These are phyloP conservation scores for Empis stercorea DNA, from an alignment of 2,888 invertebrate genomes.

Conservation along the genomic window DNA sequence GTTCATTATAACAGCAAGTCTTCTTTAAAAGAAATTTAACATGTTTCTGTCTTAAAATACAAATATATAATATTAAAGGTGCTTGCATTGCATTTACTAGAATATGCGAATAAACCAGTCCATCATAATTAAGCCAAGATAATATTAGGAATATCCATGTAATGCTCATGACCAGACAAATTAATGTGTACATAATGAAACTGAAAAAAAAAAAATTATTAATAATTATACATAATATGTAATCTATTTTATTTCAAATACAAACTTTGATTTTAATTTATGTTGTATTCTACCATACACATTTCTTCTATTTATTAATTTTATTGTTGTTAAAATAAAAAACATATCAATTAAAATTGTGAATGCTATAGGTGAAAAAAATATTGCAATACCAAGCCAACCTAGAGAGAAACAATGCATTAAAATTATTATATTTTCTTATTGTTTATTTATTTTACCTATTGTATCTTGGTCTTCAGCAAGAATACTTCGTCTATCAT, in stretches of 20 bases:
- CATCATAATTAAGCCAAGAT: constrained; percentile 62
- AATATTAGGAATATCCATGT: constrained; percentile 66
- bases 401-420: constrained; percentile 39
- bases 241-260: constrained; percentile 2
- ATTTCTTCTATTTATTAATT: constrained; percentile 65
- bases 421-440: too few species aligned
- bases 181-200: constrained; percentile 64
- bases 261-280: constrained; percentile 69
- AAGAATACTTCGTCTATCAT: constrained; percentile 41
- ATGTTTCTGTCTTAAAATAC: constrained; percentile 63
- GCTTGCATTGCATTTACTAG: constrained; percentile 65
- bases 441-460: constrained; percentile 34
- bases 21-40: constrained; percentile 67
- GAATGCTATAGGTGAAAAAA: constrained; percentile 71
- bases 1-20: constrained; percentile 65
- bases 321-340: constrained; percentile 66
- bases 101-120: constrained; percentile 60
- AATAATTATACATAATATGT: background rate
- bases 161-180: constrained; percentile 60
- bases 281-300: constrained; percentile 78
- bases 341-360: constrained; percentile 66
- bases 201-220: constrained; percentile 39
- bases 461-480: constrained; percentile 57
- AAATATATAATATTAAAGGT: constrained; percentile 60
- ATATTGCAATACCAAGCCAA: constrained; percentile 67